Conservation (phyloP, 2,797 vertebrate species). For the Sebastes hopkinsi region DNA sequence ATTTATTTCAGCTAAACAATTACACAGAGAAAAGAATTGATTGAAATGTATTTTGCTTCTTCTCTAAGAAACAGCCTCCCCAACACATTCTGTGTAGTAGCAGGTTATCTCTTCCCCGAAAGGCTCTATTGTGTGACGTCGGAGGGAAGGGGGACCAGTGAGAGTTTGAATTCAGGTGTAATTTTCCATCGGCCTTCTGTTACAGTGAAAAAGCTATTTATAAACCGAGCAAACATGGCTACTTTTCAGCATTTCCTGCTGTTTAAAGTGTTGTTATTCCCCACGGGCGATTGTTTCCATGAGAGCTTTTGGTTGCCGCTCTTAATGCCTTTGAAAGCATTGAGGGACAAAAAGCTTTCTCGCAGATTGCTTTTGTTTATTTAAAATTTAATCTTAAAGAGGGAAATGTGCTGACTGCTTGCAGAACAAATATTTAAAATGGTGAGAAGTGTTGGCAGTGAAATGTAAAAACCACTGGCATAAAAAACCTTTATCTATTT, state of each 20-base stretch:
- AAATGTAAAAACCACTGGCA: not conserved
- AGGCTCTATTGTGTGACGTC: slow-evolving; percentile 17
- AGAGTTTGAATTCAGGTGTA: slow-evolving; percentile 32
- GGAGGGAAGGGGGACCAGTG: not conserved
- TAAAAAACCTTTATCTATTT: not conserved
- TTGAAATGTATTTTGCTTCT: slow-evolving; percentile 47
- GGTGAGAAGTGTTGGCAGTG: not conserved
- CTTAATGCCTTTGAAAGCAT: slow-evolving; percentile 73
- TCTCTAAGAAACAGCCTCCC: slow-evolving; percentile 6
- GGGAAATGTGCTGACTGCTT: slow-evolving; percentile 52
- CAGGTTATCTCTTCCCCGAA: slow-evolving; percentile 25
- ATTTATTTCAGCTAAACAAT: slow-evolving; percentile 77
- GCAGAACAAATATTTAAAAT: slow-evolving; percentile 26
- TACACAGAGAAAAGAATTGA: slow-evolving; percentile 62
- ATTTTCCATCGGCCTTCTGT: slow-evolving; percentile 24
- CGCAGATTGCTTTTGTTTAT: slow-evolving; percentile 58
- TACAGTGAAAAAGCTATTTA: slow-evolving; percentile 40
- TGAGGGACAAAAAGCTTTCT: slow-evolving; percentile 54
- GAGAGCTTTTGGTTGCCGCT: slow-evolving; percentile 61
- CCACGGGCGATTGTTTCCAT: slow-evolving; percentile 67
- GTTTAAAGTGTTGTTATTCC: slow-evolving; percentile 62
- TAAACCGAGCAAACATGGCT: slow-evolving; percentile 35
- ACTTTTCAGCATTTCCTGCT: slow-evolving; percentile 48
- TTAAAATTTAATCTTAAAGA: slow-evolving; percentile 45
- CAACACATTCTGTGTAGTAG: slow-evolving; percentile 13